Conservation (phyloP, 2,113 vertebrate species). For the Fulmarus glacialis region DNA sequence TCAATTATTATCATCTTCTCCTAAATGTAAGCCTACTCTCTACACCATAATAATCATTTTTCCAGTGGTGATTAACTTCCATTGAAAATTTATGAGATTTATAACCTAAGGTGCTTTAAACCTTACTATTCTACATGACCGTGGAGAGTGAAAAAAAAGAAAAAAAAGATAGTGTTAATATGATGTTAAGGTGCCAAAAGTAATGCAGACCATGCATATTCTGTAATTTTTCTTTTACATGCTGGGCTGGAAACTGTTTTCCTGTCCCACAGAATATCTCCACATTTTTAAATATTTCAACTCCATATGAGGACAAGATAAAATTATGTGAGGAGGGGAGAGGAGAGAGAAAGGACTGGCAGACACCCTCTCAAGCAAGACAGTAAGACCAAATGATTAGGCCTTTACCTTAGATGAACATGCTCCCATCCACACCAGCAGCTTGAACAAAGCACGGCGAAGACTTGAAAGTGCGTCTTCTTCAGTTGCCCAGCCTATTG, state of each 20-base stretch:
- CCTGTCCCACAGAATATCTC: background rate
- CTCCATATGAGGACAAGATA: background rate
- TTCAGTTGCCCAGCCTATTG: background rate
- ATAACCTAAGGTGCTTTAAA: background rate
- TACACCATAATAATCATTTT: background rate
- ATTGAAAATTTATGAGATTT: background rate
- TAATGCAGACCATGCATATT: background rate
- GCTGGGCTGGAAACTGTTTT: background rate
- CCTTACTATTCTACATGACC: background rate
- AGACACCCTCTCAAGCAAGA: background rate
- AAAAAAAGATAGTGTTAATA: background rate
- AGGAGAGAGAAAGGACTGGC: background rate
- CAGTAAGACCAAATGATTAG: background rate
- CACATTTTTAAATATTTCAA: background rate
- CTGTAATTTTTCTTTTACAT: background rate
- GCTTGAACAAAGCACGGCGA: background rate
- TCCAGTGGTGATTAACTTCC: background rate
- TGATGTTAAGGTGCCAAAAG: background rate
- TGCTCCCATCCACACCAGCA: background rate
- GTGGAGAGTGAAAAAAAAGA: background rate
- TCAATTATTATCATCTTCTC: background rate
- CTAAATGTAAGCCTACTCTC: background rate
- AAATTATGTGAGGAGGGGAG: background rate
- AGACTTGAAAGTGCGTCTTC: background rate
- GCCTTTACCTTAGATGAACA: background rate